Base-by-base conservation (phyloP, 1,140 invertebrate genomes). In the Brachionus plicatilis region DNA sequence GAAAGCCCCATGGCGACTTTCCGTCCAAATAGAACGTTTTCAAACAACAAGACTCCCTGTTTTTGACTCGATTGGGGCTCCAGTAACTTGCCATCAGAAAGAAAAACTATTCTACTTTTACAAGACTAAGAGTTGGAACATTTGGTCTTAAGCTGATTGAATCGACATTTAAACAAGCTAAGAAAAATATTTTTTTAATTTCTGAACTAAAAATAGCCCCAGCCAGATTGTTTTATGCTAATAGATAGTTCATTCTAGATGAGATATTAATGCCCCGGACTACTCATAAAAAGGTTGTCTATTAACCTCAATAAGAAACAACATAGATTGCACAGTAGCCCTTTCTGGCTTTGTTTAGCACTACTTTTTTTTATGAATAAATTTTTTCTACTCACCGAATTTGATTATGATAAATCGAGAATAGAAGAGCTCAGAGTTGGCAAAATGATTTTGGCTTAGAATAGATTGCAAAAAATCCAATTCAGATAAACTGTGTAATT, bases 1-100 rank as follows among this genome's bases (percentile, higher is more conserved):
- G 72, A 53, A 76, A 76, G 27, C 72, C 72, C 72, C 72, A 76
- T 29, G 72, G 72, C 20, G 72, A 76, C 27, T 76, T 53, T 50
- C 72, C 72, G 11, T 76, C 43, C 50, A 76, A 33, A 76, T 76
- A 76, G 47, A 50, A 47, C 20, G 72, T 76, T 50, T 50, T 76
- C 20, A 76, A 50, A 29, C 72, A 76, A 50, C 41, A 41, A 11
- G 68, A 72, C 7, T 72, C 41, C 37, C 68, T 72, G 41, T 72
- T 72, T 72, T 72, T 72, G 17, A 33, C 37, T 20, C 9, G n/a
- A 24, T 68, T 68, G 5, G 14, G 66, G 33, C 66, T 68, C 6
- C 20, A 68, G n/a, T 29, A 68, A 17, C 29, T 68, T 41, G 66
- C 68, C 68, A 72, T 72, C 20, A 37, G 29, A 43, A 70, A 70